Evolutionary conservation across 2,113 vertebrate species (phyloP).

Genomic region (Quiscalus mexicanus): DNA sequence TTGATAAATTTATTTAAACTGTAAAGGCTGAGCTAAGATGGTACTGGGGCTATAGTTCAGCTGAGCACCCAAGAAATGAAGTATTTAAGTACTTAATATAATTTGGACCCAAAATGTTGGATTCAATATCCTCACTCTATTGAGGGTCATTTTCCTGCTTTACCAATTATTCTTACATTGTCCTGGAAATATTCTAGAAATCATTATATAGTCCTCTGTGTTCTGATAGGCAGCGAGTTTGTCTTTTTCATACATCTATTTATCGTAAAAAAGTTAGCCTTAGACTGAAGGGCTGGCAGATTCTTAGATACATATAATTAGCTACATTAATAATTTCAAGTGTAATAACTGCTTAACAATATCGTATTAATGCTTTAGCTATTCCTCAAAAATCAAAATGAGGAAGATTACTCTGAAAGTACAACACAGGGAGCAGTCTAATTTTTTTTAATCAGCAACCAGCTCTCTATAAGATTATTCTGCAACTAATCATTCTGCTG

Average conservation of each 20-base stretch:
- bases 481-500: conserved; percentile 6
- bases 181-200: background rate
- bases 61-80: background rate
- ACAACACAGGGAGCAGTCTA: background rate
- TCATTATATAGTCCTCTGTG: background rate
- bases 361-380: background rate
- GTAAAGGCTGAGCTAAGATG: background rate
- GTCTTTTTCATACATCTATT: background rate
- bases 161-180: background rate
- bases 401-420: background rate
- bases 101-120: background rate
- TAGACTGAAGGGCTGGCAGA: background rate
- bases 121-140: background rate
- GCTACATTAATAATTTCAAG: background rate
- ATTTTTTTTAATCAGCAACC: background rate
- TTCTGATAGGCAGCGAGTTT: background rate
- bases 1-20: background rate
- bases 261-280: background rate
- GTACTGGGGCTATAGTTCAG: background rate
- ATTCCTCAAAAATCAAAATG: background rate
- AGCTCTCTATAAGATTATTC: background rate
- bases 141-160: background rate
- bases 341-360: background rate
- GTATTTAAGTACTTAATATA: background rate
- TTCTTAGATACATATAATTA: background rate